Evolutionary conservation across 2,797 vertebrate genomes (phyloP), one percentile per base, ranked within the genome.

Genomic region (Leptoclinus maculatus): DNA sequence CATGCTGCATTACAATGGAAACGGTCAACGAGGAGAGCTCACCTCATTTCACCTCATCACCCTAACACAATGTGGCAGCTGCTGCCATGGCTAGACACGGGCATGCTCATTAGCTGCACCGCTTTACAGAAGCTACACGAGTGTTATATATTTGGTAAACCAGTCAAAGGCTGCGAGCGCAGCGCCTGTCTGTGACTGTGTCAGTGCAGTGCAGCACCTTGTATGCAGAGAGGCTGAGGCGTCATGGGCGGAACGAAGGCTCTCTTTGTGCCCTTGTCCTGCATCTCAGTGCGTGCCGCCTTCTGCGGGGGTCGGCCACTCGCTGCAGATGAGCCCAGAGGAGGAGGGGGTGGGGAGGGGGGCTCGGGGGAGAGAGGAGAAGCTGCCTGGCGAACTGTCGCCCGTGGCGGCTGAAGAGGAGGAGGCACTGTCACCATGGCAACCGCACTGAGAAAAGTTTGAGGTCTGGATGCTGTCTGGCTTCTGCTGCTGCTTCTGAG

Each of bases 211-310:
- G 72, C 71, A 82, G 87, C 89, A 96, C 95, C 95, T 95, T 91
- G 88, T 88, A 95, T 88, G 83, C 84, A 82, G 78, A 95, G 88
- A 7, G 94, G 92, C 78, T 86, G 92, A 72, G 94, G 94, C 72
- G 84, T 94, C 89, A 95, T 88, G 71, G 94, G 94, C 4, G 88
- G 89, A 88, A 94, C 86, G 66, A 93, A 90, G 77, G 88, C 93
- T 93, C 88, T 94, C 92, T 94, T 94, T 93, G 91, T 88, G 87
- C 81, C 86, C 83, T 86, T 85, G 88, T 91, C 90, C 84, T 69
- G 89, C 68, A 51, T 91, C 83, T 86, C 82, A 62, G 88, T 49
- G 25, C 68, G 79, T 79, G 82, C 78, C 27, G 83, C 78, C 89
- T 87, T 88, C 88, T 83, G 89, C 53, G 62, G 88, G 87, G 87